Base-by-base conservation (phyloP, 1,140 invertebrate genomes). In the Camponotus vicinus region DNA sequence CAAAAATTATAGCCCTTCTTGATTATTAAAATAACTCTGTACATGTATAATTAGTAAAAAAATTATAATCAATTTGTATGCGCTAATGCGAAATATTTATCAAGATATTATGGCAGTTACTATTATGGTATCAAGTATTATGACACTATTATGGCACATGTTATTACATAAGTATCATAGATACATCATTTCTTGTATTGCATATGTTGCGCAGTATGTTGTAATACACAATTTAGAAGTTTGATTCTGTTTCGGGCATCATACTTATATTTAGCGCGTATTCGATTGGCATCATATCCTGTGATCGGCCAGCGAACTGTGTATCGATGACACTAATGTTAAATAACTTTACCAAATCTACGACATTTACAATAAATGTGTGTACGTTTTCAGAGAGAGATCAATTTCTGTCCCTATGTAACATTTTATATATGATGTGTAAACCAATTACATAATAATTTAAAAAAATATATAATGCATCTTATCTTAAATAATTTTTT, bases 241-340 rank as follows among this genome's bases (percentile, higher is more conserved):
- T 59, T 63, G 15, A 34, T 45, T 80, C 52, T 88, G 77, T 88
- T 88, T 89, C 59, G 27, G 55, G 70, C 34, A 40, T 34, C 73
- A 55, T 78, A 75, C 75, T 80, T 89, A 89, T 85, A 88, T 85
- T 89, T 88, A 88, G 73, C 83, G 42, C 9, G 52, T 45, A 71
- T 85, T 78, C 67, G 87, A 85, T 88, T 73, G 78, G 37, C 55
- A 6, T 49, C 75, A 5, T 5, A 79, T n/a, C 18, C 7, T 6
- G 15, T 7, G 8, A 79, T 52, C 61, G 76, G 61, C n/a, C 76
- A 79, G 45, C 61, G 61, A 79, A 79, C 61, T 59, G 34, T 7
- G 21, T 49, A 55, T 34, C 18, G 42, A 79, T 52, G 61, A 49
- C 42, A 45, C 3, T 63, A n/a, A 77, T 4, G 18, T 11, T 21